Conservation (phyloP, 2,888 invertebrate genomes). For the Pterobdella sp. region DNA sequence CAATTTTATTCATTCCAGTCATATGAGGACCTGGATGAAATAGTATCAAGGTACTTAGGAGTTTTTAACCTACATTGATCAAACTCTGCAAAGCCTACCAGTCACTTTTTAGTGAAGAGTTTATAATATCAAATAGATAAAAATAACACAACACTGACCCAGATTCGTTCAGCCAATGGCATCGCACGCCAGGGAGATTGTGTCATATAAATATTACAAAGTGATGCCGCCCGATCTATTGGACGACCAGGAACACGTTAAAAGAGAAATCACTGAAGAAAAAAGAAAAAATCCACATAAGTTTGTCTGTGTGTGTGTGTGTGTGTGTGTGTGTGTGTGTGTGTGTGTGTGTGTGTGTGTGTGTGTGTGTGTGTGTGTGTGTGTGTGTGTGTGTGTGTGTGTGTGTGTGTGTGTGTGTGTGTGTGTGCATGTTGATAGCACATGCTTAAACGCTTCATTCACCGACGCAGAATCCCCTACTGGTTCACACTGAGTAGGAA, state of each 20-base stretch:
- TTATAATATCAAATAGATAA: no score
- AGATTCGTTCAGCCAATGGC: conserved; percentile 95
- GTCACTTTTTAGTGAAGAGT: no score
- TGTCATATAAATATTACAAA: conserved; percentile 82
- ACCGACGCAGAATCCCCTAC: conserved; percentile 48
- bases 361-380: not conserved
- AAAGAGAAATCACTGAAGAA: conserved; percentile 77
- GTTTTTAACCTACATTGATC: not conserved
- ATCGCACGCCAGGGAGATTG: conserved; percentile 76
- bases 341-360: not conserved
- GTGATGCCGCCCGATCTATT: conserved; percentile 65
- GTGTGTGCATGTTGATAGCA: not conserved
- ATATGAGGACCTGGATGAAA: conserved; percentile 98
- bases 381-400: not conserved
- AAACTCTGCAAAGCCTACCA: no score
- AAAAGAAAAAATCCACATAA: conserved; percentile 61
- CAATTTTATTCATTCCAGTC: conserved; percentile 56
- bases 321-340: not conserved
- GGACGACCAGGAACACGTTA: conserved; percentile 72
- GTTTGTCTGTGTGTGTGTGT: conserved; percentile 35
- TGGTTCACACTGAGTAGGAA: conserved; percentile 43
- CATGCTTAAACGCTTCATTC: not conserved
- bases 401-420: not conserved
- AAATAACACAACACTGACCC: conserved; percentile 52
- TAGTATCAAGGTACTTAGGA: conserved; percentile 61